Percentiles rank a stretch among this genome's conserved stretches.
Evolutionary conservation across 2,888 invertebrate genomes (phyloP).

Genomic region (Cheilosia scutellata): DNA sequence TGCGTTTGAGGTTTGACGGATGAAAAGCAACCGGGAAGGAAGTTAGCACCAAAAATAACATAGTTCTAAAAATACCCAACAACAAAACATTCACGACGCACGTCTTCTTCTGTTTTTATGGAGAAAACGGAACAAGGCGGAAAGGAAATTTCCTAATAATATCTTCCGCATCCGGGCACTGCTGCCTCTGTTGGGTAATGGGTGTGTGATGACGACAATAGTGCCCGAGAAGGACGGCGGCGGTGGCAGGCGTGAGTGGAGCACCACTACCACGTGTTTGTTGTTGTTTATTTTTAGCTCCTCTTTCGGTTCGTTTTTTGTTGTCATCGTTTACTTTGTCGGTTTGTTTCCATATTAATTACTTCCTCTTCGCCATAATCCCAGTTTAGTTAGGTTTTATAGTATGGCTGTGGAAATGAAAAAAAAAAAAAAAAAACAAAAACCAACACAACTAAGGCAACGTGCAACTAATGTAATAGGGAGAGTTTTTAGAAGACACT

Average conservation of each 20-base stretch:
- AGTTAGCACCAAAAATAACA: slow-evolving; percentile 60
- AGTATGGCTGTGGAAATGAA: slow-evolving; percentile 9
- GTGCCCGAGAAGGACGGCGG: neutral
- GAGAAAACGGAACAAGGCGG: slow-evolving; percentile 64
- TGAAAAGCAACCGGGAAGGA: slow-evolving; percentile 48
- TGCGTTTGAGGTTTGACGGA: slow-evolving; percentile 44
- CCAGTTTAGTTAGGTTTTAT: slow-evolving; percentile 42
- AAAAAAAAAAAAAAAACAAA: slow-evolving; percentile 5
- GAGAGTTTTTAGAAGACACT: slow-evolving; percentile 30
- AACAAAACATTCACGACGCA: slow-evolving; percentile 18
- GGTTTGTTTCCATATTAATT: slow-evolving; percentile 60
- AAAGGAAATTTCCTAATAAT: slow-evolving; percentile 78
- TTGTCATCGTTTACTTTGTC: slow-evolving; percentile 61
- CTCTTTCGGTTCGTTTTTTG: slow-evolving; percentile 18
- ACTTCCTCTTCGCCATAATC: slow-evolving; percentile 64
- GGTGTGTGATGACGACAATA: slow-evolving; percentile 36
- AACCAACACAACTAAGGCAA: neutral
- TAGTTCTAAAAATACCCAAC: slow-evolving; percentile 52
- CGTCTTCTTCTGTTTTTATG: slow-evolving; percentile 26
- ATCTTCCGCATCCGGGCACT: slow-evolving; percentile 78
- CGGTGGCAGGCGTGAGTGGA: neutral
- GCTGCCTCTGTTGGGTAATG: neutral
- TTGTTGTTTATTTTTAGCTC: slow-evolving; percentile 51
- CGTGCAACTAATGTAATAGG: slow-evolving; percentile 48
- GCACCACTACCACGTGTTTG: slow-evolving; percentile 57